A percentile compares a stretch with the other conserved stretches of the same genome.
These are phyloP conservation scores for Hydrochoerus hydrochaeris DNA, from an alignment of 2,113 vertebrate species.

Conservation along the genomic window DNA sequence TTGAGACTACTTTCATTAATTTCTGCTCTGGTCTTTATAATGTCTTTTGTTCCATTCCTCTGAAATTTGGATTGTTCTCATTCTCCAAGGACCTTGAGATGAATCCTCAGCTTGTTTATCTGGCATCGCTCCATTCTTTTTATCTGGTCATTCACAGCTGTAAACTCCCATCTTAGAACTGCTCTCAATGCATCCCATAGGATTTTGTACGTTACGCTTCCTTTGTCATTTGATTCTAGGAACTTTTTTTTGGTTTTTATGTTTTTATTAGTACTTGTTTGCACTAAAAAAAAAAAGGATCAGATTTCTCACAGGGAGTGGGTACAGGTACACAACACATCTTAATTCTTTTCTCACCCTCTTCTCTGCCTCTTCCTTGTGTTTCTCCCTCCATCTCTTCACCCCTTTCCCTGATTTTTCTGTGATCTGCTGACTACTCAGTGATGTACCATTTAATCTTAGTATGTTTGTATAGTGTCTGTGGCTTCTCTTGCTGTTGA, in stretches of 20 bases:
- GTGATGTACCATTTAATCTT: neutral
- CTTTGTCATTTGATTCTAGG: neutral
- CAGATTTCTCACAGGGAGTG: neutral
- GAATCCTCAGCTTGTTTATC: neutral
- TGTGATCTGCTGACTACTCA: neutral
- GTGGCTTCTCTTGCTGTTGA: neutral
- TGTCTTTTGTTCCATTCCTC: neutral
- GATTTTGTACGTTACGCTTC: neutral
- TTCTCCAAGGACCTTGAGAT: neutral
- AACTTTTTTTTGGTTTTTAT: neutral
- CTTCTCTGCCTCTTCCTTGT: neutral
- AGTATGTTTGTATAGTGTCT: neutral
- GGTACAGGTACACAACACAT: neutral
- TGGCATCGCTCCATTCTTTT: neutral
- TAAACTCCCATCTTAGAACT: neutral
- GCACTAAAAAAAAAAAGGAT: neutral
- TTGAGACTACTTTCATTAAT: neutral
- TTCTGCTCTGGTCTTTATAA: neutral
- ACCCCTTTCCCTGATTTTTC: neutral
- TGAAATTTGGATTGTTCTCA: neutral
- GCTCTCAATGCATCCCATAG: neutral
- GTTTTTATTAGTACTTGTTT: neutral
- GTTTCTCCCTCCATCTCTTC: neutral
- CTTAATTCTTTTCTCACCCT: neutral
- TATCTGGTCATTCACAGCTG: neutral